Percentiles rank a stretch among this genome's conserved stretches.
Conservation (phyloP, 2,113 vertebrate species). For the Atlantisia rogersi region DNA sequence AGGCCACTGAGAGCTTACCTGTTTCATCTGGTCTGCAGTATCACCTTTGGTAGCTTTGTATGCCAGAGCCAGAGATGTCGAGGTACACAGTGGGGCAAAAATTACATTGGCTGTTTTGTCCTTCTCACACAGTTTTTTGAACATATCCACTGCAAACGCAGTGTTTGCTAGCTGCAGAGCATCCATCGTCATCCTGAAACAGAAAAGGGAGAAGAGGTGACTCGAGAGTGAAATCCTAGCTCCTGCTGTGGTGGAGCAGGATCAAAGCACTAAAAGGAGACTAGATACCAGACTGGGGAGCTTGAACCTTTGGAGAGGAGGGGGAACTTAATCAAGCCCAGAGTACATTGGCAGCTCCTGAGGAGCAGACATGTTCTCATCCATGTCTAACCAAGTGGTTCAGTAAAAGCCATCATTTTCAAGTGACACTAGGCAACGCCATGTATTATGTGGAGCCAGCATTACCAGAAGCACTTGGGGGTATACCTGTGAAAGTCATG, state of each 20-base stretch:
- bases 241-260: not conserved
- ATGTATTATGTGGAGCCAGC: not conserved
- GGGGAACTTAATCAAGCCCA: not conserved
- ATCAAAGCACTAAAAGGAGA: not conserved
- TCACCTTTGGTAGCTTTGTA: slow-evolving; percentile 79
- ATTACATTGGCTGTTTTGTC: slow-evolving; percentile 73
- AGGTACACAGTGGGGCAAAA: slow-evolving; percentile 79
- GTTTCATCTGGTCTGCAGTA: slow-evolving; percentile 77
- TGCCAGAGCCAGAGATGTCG: slow-evolving; percentile 77
- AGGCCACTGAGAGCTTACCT: slow-evolving; percentile 61
- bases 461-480: not conserved
- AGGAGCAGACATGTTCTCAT: not conserved
- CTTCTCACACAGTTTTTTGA: slow-evolving; percentile 76
- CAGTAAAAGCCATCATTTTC: not conserved
- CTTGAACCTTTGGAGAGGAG: not conserved
- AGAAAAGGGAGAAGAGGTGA: not conserved
- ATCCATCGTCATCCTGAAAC: slow-evolving; percentile 76
- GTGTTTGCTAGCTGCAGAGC: slow-evolving; percentile 77
- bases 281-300: not conserved
- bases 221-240: not conserved
- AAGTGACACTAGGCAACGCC: not conserved
- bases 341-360: not conserved
- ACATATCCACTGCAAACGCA: slow-evolving; percentile 79
- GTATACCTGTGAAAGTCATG: not conserved
- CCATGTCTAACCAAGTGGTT: not conserved